Conservation (phyloP, 2,113 vertebrate species). For the Tretioscincus oriximinensis region DNA sequence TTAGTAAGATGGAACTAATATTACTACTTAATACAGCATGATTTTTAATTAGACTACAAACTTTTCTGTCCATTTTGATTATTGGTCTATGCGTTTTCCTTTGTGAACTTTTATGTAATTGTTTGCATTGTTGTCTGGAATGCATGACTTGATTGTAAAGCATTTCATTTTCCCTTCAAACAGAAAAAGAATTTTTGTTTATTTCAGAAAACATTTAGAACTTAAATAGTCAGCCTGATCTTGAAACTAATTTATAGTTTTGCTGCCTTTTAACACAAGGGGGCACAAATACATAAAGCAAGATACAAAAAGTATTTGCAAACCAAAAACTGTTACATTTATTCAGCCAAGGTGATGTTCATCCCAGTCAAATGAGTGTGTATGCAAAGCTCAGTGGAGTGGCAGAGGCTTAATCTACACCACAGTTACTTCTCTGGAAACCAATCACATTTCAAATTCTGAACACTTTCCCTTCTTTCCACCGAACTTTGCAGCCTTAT, state of each 20-base stretch:
- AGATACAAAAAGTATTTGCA: neutral
- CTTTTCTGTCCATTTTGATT: too few relatives aligned
- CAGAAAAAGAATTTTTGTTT: neutral
- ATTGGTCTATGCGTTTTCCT: too few relatives aligned
- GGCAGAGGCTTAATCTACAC: neutral
- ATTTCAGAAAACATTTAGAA: neutral
- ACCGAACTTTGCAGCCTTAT: neutral
- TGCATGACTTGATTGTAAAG: neutral
- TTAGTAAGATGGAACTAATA: too few relatives aligned
- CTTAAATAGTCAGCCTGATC: neutral
- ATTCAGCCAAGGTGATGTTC: neutral
- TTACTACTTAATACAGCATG: too few relatives aligned
- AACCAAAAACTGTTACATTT: neutral
- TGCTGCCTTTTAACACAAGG: conserved; percentile 10
- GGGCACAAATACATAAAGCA: conserved; percentile 13
- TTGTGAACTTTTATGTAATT: too few relatives aligned
- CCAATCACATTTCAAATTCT: neutral
- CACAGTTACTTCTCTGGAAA: neutral
- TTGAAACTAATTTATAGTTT: neutral
- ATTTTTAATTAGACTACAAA: too few relatives aligned
- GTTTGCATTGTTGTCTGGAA: too few relatives aligned
- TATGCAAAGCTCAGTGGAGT: neutral
- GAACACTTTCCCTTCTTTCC: neutral
- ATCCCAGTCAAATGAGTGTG: neutral
- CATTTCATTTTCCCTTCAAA: neutral